Percentiles rank a stretch among this genome's conserved stretches.
Conservation (phyloP, 2,888 invertebrate species). For the Cecidostiba fungosa region DNA sequence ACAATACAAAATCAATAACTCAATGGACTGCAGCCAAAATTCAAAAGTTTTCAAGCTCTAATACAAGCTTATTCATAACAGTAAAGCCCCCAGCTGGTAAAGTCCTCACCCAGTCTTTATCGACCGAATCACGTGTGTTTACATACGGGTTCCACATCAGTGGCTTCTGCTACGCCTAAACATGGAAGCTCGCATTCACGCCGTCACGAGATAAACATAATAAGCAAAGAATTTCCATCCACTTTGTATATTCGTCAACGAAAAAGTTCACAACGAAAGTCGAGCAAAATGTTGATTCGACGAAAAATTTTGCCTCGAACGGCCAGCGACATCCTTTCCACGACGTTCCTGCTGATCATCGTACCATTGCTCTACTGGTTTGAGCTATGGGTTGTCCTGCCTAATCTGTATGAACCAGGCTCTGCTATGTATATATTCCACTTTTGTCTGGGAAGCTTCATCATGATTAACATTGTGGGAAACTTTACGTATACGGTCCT, state of each 20-base stretch:
- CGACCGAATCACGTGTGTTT: slow-evolving; percentile 3
- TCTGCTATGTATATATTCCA: slow-evolving; percentile 83
- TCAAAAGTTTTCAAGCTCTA: too few species aligned
- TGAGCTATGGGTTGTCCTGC: slow-evolving; percentile 89
- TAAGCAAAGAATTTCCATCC: background rate
- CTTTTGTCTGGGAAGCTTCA: slow-evolving; percentile 85
- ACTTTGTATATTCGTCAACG: background rate
- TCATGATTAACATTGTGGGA: slow-evolving; percentile 89
- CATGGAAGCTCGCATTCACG: slow-evolving; percentile 39
- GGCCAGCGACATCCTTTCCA: slow-evolving; percentile 81
- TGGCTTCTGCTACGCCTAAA: slow-evolving; percentile 17
- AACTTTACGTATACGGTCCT: slow-evolving; percentile 89
- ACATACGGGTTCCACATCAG: background rate
- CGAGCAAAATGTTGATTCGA: slow-evolving; percentile 71
- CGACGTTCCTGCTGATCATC: slow-evolving; percentile 83
- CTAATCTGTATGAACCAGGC: slow-evolving; percentile 84
- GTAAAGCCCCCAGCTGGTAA: background rate
- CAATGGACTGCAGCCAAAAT: too few species aligned
- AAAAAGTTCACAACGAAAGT: background rate
- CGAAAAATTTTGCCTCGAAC: slow-evolving; percentile 74
- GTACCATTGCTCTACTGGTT: slow-evolving; percentile 87
- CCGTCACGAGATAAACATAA: slow-evolving; percentile 18
- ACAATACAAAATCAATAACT: too few species aligned
- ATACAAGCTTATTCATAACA: too few species aligned
- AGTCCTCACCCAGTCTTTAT: background rate